phyloP scores from a whole-genome alignment of 1,140 invertebrate species.

The Calycopis cecrops region DNA sequence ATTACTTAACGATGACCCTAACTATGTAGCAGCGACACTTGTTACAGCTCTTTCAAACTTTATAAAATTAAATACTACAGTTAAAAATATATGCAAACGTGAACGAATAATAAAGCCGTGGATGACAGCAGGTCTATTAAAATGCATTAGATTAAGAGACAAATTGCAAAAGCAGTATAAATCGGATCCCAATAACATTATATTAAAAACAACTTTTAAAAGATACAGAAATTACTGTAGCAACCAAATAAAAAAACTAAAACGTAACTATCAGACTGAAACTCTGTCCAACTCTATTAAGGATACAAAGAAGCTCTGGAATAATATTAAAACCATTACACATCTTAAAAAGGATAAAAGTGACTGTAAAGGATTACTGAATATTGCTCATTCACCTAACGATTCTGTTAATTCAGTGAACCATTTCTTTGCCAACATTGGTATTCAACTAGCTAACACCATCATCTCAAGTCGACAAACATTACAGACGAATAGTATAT shows the following conservation, averaged over 20 bases:
- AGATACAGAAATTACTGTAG: conserved; percentile 20
- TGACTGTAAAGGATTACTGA: conserved; percentile 14
- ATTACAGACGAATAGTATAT: neutral
- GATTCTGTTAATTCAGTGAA: conserved; percentile 25
- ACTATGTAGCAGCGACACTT: conserved; percentile 4
- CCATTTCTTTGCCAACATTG: conserved; percentile 21
- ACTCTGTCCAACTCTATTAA: conserved; percentile 18
- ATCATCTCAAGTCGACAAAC: neutral
- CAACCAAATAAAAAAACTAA: conserved; percentile 23
- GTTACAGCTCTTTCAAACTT: conserved; percentile 4
- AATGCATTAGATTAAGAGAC: conserved; percentile 2
- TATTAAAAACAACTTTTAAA: conserved; percentile 17
- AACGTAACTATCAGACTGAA: conserved; percentile 16
- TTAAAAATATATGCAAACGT: neutral
- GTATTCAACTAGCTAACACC: conserved; percentile 19
- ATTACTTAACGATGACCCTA: conserved; percentile 8
- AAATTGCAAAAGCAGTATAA: conserved; percentile 14
- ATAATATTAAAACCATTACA: conserved; percentile 24
- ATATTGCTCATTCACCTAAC: conserved; percentile 9
- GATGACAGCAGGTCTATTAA: conserved; percentile 20
- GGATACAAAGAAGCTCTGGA: conserved; percentile 21
- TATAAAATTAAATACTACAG: conserved; percentile 9
- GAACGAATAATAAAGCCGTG: conserved; percentile 19
- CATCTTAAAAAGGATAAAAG: conserved; percentile 13
- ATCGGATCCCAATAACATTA: conserved; percentile 12